Base-by-base conservation (phyloP, 2,888 invertebrate species). In the Drosophila neonasuta region DNA sequence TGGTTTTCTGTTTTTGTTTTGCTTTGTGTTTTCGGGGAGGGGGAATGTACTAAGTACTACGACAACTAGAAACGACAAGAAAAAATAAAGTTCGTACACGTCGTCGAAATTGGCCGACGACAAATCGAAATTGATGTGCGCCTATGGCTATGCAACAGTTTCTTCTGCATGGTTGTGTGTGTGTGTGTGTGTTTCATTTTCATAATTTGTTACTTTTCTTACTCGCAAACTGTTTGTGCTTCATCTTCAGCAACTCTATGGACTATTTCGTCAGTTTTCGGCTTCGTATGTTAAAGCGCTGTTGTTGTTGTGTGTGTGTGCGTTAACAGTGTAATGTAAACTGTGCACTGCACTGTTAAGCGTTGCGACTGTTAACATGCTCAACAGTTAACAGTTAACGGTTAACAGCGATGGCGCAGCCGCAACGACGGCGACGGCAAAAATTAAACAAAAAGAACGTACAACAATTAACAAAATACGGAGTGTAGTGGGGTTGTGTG, bases 21-120 rank as follows among this genome's bases (percentile, higher is more conserved):
- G 24, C 30, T 10, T 54, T 39, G 42, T 34, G 15, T 32, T 29
- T 39, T 32, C 30, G 63, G 62, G 60, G 45, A 50, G 58, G 66
- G 72, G 70, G 64, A 79, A 82, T 79, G 80, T 76, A 82, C 86
- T 83, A 81, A 84, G 82, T 84, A 76, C 77, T 73, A 68, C 61
- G 77, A 77, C 73, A 72, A 65, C 73, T 68, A 61, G 56, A 65
- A 57, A 57, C 60, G 65, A 75, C 74, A 75, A 75, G 66, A 68
- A 68, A 67, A 24, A 24, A 24, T 24, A 24, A 24, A 59, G 52
- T 41, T 66, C 59, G 64, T 45, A 57, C 63, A 36, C 63, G 59
- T 59, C 68, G 68, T 46, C 56, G 60, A 60, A 56, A 54, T 42
- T 42, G 20, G 20, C 20, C 20, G 20, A 20, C 20, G 20, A 20